A percentile compares a stretch with the other conserved stretches of the same genome.
Evolutionary conservation across 2,113 vertebrate genomes (phyloP).

Genomic region (Nicator chloris): DNA sequence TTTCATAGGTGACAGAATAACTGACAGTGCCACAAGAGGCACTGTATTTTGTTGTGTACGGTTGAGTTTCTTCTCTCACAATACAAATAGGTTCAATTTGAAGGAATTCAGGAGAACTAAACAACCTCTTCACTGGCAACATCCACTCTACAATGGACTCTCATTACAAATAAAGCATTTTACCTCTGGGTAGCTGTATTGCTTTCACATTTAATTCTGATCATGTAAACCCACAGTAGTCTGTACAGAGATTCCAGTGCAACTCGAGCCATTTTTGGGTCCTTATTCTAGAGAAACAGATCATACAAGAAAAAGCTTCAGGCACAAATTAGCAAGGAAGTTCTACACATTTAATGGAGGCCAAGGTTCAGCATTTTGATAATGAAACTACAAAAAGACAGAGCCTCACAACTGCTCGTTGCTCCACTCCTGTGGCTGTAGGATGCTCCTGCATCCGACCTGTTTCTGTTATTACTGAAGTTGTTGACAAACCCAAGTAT

Average conservation of each 20-base stretch:
- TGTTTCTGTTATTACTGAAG: not conserved
- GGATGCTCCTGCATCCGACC: not conserved
- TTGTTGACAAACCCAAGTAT: not conserved
- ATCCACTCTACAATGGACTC: not conserved
- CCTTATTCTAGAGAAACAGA: constrained; percentile 85
- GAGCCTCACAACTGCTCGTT: not conserved
- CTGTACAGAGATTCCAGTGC: constrained; percentile 96
- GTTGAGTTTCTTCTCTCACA: not conserved
- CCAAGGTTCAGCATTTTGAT: not conserved
- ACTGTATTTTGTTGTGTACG: not conserved
- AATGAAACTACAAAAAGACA: not conserved
- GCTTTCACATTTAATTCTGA: constrained; percentile 99
- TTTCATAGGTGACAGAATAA: not conserved
- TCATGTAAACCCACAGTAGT: constrained; percentile 99
- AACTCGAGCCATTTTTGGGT: constrained; percentile 99
- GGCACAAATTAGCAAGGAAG: not conserved
- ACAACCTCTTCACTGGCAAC: not conserved
- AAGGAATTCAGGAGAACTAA: not conserved
- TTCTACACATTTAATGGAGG: not conserved
- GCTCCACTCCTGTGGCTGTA: not conserved
- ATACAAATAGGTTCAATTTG: not conserved
- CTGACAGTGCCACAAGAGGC: not conserved
- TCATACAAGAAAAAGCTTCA: not conserved
- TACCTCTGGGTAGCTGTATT: constrained; percentile 98
- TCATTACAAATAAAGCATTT: not conserved